Conservation (phyloP, 2,888 invertebrate species). For the Andrena marginata region DNA sequence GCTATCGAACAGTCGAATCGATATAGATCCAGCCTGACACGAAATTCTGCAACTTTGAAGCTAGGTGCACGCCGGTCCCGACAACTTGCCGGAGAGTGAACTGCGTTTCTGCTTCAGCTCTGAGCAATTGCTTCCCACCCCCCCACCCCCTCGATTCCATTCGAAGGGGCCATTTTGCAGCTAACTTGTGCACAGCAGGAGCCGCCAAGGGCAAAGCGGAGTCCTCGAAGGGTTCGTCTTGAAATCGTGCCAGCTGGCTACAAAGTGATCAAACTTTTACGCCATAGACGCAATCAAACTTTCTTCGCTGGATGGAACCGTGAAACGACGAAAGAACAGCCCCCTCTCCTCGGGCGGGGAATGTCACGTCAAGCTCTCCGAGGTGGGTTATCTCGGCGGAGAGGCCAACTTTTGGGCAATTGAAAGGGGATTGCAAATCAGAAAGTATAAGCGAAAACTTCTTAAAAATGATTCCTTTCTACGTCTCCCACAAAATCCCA, state of each 20-base stretch:
- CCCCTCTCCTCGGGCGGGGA: neutral
- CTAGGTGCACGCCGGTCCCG: too few species aligned
- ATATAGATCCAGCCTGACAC: neutral
- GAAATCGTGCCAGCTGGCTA: constrained; percentile 33
- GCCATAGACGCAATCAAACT: constrained; percentile 47
- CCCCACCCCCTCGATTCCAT: constrained; percentile 2
- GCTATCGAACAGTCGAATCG: neutral
- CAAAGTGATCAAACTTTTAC: constrained; percentile 43
- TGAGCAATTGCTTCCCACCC: constrained; percentile 16
- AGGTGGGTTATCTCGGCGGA: neutral
- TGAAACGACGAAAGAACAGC: neutral
- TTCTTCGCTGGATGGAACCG: constrained; percentile 5
- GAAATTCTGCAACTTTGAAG: neutral
- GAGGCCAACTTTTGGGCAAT: neutral
- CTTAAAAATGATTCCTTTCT: too few species aligned
- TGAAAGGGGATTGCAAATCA: too few species aligned
- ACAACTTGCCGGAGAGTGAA: neutral
- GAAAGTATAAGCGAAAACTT: too few species aligned
- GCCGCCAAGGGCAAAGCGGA: neutral
- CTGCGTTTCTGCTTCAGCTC: neutral
- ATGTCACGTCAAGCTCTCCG: neutral
- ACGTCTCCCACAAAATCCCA: neutral
- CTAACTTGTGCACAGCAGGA: neutral
- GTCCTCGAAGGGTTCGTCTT: constrained; percentile 6
- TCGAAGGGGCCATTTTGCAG: neutral